phyloP scores from a whole-genome alignment of 2,797 vertebrate genomes.

The Chloroceryle amazona region DNA sequence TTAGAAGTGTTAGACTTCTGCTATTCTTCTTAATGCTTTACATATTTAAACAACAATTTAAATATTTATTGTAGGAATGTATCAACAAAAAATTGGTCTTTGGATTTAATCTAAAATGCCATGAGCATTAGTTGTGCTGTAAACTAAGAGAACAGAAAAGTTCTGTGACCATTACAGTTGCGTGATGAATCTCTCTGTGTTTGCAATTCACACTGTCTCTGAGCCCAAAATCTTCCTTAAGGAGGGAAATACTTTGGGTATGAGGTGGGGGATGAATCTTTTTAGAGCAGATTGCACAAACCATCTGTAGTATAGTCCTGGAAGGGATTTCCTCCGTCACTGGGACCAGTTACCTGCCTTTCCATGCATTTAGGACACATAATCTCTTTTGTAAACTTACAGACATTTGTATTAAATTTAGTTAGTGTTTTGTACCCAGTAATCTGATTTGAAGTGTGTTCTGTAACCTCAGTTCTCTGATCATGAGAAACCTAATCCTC shows the following conservation, averaged over 20 bases:
- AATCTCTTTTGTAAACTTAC: conserved; percentile 3
- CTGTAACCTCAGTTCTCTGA: conserved; percentile 35
- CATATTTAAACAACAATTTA: background rate
- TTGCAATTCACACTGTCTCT: background rate
- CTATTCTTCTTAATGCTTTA: background rate
- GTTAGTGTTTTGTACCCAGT: conserved; percentile 17
- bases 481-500: conserved; percentile 68
- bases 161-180: background rate
- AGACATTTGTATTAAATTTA: conserved; percentile 10
- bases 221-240: background rate
- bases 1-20: background rate
- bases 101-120: background rate
- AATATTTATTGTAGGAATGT: background rate
- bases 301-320: background rate
- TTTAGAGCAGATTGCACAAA: background rate
- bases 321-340: background rate
- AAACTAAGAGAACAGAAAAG: background rate
- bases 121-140: background rate
- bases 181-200: background rate
- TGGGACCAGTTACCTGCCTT: background rate
- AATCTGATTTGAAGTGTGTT: conserved; percentile 52
- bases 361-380: background rate
- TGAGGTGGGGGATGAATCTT: background rate
- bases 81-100: background rate
- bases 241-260: background rate